Evolutionary conservation across 2,888 invertebrate genomes (phyloP).

Genomic region (Caenorhabditis sinica): DNA sequence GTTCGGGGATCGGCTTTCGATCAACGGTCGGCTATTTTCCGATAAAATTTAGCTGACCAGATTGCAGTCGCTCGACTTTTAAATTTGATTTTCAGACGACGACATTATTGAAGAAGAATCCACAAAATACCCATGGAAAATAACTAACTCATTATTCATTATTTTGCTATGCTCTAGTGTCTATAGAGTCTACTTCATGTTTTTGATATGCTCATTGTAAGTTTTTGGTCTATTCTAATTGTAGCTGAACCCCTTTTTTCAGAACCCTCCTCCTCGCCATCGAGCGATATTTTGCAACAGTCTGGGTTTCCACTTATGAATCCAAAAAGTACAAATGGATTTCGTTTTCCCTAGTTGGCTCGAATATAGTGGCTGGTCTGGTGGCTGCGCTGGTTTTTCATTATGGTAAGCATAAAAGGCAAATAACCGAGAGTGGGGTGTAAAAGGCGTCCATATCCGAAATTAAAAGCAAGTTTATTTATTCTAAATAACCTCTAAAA

Average conservation of each 20-base stretch:
- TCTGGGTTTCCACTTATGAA: conserved; percentile 38
- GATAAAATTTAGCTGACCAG: too few species aligned
- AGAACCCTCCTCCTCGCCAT: conserved; percentile 20
- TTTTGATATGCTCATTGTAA: conserved; percentile 31
- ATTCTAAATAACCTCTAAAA: too few species aligned
- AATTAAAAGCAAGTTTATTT: too few species aligned
- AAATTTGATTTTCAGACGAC: conserved; percentile 23
- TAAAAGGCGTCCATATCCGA: too few species aligned
- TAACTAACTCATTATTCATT: conserved; percentile 1
- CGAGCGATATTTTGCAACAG: conserved; percentile 40
- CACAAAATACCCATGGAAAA: neutral
- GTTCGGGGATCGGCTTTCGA: too few species aligned
- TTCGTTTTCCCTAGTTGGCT: conserved; percentile 3
- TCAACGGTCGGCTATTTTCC: too few species aligned
- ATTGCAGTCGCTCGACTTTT: too few species aligned
- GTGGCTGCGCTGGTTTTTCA: conserved; percentile 22
- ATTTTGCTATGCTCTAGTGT: conserved; percentile 20
- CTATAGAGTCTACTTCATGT: conserved; percentile 31
- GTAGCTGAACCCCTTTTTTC: neutral
- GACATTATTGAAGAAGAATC: conserved; percentile 9
- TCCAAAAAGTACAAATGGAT: conserved; percentile 36
- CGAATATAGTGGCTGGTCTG: neutral
- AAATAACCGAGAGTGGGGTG: neutral
- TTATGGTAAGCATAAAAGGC: conserved; percentile 24
- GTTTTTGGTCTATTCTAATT: conserved; percentile 1